Base-by-base conservation (phyloP, 1,140 invertebrate genomes). In the Bombus vancouverensis region DNA sequence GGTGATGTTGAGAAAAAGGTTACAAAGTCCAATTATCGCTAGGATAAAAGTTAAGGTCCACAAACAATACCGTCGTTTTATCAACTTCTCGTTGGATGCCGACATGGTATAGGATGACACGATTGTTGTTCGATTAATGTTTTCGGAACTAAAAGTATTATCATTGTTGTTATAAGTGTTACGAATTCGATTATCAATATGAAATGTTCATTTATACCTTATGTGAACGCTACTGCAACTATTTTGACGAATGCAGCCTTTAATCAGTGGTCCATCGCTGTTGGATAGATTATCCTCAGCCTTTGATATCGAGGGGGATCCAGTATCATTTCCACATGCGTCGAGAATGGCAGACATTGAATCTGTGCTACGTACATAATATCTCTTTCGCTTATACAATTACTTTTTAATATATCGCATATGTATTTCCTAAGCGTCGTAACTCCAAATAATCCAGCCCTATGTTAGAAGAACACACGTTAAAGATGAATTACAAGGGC, bases 281-380 rank as follows among this genome's bases (percentile, higher is more conserved):
- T 94, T 95, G 39, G 94, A 95, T 32, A 95, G 82, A 87, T 94
- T 94, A 73, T 95, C 94, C 70, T 95, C 94, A 13, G 92, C 89
- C 76, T 93, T 94, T 12, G 94, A 94, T 90, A 94, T 94, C 59
- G 94, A 94, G n/a, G 94, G 92, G 34, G 94, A 95, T 15, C 87
- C 89, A 13, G 89, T 88, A 25, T 88, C 89, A 84, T 90, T 91
- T 66, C 89, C 87, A 34, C 81, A 90, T 15, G 82, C 44, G 39
- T 91, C 84, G 59, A 91, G 78, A 68, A 88, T 75, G 59, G 70
- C 87, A 57, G 89, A 90, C 89, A 85, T 85, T 34, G 68, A 84
- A 44, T 39, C 32, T 34, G 65, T 71, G n/a, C 82, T 72, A 32
- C 15, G n/a, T 34, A 53, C 12, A 37, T 42, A 42, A 53, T 53